Base-by-base conservation (phyloP, 2,113 vertebrate genomes). In the Mustela lutreola region DNA sequence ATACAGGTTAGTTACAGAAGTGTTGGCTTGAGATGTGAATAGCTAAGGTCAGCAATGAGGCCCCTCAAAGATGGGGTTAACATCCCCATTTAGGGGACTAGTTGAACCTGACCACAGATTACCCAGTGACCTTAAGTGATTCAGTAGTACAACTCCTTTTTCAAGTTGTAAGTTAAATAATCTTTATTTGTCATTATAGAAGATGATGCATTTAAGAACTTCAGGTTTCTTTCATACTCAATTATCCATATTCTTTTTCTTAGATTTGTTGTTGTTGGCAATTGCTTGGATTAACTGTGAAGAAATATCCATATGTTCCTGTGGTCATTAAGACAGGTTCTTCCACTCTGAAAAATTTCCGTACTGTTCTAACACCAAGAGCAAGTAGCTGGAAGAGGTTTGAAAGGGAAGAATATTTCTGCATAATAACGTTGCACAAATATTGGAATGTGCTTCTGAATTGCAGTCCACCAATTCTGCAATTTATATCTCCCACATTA, bases 191-290 rank as follows among this genome's bases (percentile, higher is more conserved):
- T 87, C 50, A 76, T 28, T 26, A 58, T 14, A 62, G 93, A 84
- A 84, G 48, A 70, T 50, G 39, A 36, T 14, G 3, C 36, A 75
- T 62, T 86, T 89, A 67, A 73, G 63, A 91, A 71, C 70, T 48
- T 42, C 85, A 80, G 19, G 7, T 71, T 84, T 89, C 56, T 87
- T 70, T 84, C 12, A 0, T 50, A 56, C 14, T 42, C 28, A 70
- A 48, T 22, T 73, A 71, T 60, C 93, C 22, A 78, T 4, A 7
- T 12, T 95, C 62, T 73, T 91, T 87, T 91, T 83, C 93, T 80
- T 58, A 98, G 97, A 95, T 56, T 56, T 56, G 97, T n/a, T 45
- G 11, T 31, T 98, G 97, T 91, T 31, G 12, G 91, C 98, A 79
- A 81, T 94, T 78, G 91, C 93, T 70, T 80, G 97, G 50, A 21